Percentiles rank a stretch among this genome's conserved stretches.
These are phyloP conservation scores for Pollimyrus isidori DNA, from an alignment of 2,113 vertebrate genomes.

Conservation along the genomic window DNA sequence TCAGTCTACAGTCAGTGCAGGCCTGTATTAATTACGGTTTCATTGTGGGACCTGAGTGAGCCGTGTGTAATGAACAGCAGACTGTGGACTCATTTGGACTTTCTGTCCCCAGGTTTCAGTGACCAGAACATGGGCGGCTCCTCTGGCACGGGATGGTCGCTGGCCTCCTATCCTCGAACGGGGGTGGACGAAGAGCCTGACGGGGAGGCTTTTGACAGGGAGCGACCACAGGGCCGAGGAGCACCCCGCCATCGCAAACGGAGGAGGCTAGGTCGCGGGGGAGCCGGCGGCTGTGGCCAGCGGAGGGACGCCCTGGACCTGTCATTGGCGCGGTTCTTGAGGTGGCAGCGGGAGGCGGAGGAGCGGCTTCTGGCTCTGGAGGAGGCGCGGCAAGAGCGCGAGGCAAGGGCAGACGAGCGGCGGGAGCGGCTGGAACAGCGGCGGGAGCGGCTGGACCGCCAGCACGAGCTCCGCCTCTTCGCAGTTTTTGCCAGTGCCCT, in stretches of 20 bases:
- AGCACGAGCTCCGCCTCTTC: slow-evolving; percentile 73
- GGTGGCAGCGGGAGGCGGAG: slow-evolving; percentile 63
- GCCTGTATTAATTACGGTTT: neutral
- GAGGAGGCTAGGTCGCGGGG: slow-evolving; percentile 36
- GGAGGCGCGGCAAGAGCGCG: slow-evolving; percentile 60
- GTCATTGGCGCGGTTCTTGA: slow-evolving; percentile 63
- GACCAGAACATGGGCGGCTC: slow-evolving; percentile 59
- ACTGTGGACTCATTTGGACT: neutral
- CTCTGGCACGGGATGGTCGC: slow-evolving; percentile 38
- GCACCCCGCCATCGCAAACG: slow-evolving; percentile 50
- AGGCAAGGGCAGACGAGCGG: slow-evolving; percentile 64
- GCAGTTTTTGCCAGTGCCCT: slow-evolving; percentile 57
- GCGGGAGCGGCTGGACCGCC: slow-evolving; percentile 58
- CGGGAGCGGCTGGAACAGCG: slow-evolving; percentile 70
- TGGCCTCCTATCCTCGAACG: slow-evolving; percentile 27
- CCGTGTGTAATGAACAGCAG: neutral
- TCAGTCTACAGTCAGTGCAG: neutral
- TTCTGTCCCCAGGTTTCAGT: slow-evolving; percentile 48
- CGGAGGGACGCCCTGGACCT: slow-evolving; percentile 49
- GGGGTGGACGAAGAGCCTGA: neutral
- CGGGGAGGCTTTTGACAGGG: slow-evolving; percentile 25
- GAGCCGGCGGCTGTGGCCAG: slow-evolving; percentile 32
- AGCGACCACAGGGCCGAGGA: slow-evolving; percentile 20
- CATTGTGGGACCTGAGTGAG: neutral
- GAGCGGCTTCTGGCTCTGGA: slow-evolving; percentile 69